A percentile compares a stretch with the other conserved stretches of the same genome.
Evolutionary conservation across 2,113 vertebrate species (phyloP).

Genomic region (Coptodon rendalli): DNA sequence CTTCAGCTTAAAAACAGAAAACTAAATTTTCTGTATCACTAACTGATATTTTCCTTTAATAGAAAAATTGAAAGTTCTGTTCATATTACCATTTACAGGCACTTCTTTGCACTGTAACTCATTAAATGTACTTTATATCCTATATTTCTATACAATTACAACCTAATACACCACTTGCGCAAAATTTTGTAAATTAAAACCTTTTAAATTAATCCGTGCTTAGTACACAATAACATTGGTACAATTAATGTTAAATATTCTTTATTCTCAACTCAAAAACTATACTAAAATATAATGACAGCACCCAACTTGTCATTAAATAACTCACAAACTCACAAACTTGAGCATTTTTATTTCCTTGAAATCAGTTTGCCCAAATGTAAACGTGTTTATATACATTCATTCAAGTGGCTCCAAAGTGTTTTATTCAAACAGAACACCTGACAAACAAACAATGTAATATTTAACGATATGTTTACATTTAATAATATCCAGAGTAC

Average conservation of each 20-base stretch:
- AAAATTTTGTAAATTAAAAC: background rate
- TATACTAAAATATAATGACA: background rate
- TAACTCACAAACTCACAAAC: background rate
- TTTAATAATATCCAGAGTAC: background rate
- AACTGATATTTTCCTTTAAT: background rate
- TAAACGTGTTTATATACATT: background rate
- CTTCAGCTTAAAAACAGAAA: background rate
- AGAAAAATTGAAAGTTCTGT: background rate
- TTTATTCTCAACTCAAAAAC: background rate
- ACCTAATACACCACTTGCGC: background rate
- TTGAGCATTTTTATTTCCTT: background rate
- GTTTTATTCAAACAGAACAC: background rate
- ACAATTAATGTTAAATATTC: background rate
- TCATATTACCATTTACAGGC: background rate
- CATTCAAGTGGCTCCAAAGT: background rate
- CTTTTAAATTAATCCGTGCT: background rate
- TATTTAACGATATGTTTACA: background rate
- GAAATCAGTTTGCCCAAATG: background rate
- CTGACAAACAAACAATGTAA: accelerated
- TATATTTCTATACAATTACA: background rate
- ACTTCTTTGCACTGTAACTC: background rate
- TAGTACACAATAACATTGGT: background rate
- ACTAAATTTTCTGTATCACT: background rate
- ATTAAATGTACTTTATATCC: background rate
- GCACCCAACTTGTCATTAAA: background rate